These are phyloP conservation scores for Tetragonisca angustula DNA, from an alignment of 2,888 invertebrate species.

Conservation along the genomic window DNA sequence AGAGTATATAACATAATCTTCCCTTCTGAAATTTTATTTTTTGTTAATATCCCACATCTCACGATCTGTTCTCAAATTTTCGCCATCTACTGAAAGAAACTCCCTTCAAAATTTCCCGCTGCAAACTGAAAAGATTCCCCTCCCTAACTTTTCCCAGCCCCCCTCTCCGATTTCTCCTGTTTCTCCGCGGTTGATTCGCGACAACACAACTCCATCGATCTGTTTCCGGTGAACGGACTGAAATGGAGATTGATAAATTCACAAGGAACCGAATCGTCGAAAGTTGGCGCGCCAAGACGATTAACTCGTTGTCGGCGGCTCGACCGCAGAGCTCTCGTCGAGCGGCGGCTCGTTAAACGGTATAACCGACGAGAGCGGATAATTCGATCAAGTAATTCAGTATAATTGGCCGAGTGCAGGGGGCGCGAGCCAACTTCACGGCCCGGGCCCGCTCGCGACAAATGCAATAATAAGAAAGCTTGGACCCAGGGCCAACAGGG, in stretches of 20 bases:
- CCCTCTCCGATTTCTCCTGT: too few species aligned
- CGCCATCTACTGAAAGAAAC: too few species aligned
- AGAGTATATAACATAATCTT: too few species aligned
- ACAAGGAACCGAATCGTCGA: not conserved
- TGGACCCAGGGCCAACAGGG: slow-evolving; percentile 5
- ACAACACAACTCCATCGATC: not conserved
- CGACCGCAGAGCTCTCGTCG: slow-evolving; percentile 14
- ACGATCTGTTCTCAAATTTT: too few species aligned
- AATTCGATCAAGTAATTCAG: slow-evolving; percentile 69
- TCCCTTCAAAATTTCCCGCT: too few species aligned
- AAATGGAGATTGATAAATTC: not conserved
- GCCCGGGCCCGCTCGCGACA: slow-evolving; percentile 23
- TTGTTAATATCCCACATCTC: not conserved
- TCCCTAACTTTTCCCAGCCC: too few species aligned
- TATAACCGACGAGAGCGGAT: slow-evolving; percentile 55
- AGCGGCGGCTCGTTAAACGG: slow-evolving; percentile 44
- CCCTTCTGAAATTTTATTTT: not conserved
- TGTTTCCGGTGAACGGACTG: too few species aligned
- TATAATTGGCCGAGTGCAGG: slow-evolving; percentile 57
- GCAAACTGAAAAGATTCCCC: too few species aligned
- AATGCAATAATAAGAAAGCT: slow-evolving; percentile 59
- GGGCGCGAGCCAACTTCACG: slow-evolving; percentile 53
- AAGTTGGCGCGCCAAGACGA: slow-evolving; percentile 22
- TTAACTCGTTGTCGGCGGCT: slow-evolving; percentile 30
- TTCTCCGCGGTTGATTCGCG: too few species aligned